phyloP scores from a whole-genome alignment of 1,140 invertebrate species.

The Drosophila bocqueti region DNA sequence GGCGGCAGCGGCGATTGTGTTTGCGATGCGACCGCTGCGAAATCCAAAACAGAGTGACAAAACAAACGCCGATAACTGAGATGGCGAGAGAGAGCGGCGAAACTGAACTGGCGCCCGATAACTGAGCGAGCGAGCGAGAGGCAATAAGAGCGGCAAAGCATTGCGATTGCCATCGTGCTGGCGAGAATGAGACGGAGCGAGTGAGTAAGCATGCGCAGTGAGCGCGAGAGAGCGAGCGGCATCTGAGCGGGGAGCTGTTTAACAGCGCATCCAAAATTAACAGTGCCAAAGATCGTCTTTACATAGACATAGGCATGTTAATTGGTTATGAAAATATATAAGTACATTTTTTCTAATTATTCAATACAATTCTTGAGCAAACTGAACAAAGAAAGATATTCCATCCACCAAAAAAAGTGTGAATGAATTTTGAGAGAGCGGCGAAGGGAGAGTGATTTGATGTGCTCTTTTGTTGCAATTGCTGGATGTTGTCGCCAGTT shows the following conservation, averaged over 20 bases:
- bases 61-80: conserved; percentile 46
- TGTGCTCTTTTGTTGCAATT: conserved; percentile 56
- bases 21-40: conserved; percentile 46
- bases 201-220: conserved; percentile 39
- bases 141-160: conserved; percentile 5
- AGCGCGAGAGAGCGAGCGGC: conserved; percentile 29
- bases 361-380: conserved; percentile 8
- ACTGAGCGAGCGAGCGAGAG: conserved; percentile 5
- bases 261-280: conserved; percentile 29
- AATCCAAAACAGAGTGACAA: conserved; percentile 43
- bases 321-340: conserved; percentile 18
- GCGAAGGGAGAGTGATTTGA: conserved; percentile 14
- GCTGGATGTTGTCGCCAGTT: conserved; percentile 22
- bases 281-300: conserved; percentile 43
- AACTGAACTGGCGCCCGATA: conserved; percentile 3
- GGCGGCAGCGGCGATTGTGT: conserved; percentile 35
- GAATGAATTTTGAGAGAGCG: conserved; percentile 49
- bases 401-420: conserved; percentile 20
- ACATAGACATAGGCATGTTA: conserved; percentile 23
- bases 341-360: conserved; percentile 12
- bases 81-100: conserved; percentile 16
- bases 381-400: conserved; percentile 1
- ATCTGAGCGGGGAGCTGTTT: conserved; percentile 26
- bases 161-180: conserved; percentile 11
- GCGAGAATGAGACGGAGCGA: conserved; percentile 16